Conservation (phyloP, 2,113 vertebrate species). For the Aythya baeri region DNA sequence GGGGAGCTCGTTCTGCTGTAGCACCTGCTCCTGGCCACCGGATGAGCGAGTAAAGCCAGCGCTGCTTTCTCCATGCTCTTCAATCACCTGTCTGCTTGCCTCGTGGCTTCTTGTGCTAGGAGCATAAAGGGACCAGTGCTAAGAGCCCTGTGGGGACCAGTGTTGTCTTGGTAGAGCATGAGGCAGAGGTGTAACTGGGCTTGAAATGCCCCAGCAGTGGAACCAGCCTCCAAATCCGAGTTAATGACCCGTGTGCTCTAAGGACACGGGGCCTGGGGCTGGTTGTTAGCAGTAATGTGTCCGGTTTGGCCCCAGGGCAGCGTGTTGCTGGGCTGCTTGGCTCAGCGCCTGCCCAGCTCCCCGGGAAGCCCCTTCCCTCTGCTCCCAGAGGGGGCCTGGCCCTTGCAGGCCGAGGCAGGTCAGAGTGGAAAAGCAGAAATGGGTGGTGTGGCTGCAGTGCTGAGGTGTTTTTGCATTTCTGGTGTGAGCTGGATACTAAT, state of each 20-base stretch:
- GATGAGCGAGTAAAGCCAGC: not conserved
- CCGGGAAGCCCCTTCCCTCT: not conserved
- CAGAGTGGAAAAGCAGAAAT: too few species aligned
- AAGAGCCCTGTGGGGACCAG: not conserved
- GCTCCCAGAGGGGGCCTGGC: not conserved
- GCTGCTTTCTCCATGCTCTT: not conserved
- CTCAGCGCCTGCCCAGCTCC: not conserved
- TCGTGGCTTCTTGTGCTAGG: not conserved
- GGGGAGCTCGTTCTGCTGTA: not conserved
- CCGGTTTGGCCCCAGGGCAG: not conserved
- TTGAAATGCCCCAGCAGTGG: not conserved
- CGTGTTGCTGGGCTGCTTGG: not conserved
- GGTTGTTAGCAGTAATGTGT: not conserved
- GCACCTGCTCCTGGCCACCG: not conserved
- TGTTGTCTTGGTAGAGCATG: not conserved
- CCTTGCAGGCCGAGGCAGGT: not conserved
- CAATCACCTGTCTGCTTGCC: not conserved
- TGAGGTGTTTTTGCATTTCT: not conserved
- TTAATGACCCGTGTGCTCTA: not conserved
- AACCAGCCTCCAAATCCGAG: not conserved
- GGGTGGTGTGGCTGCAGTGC: not conserved
- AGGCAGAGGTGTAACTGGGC: not conserved
- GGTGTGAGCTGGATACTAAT: not conserved
- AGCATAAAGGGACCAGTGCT: not conserved
- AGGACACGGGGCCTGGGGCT: not conserved